Evolutionary conservation across 2,888 invertebrate species (phyloP).

Genomic region (Esperia sulphurella): DNA sequence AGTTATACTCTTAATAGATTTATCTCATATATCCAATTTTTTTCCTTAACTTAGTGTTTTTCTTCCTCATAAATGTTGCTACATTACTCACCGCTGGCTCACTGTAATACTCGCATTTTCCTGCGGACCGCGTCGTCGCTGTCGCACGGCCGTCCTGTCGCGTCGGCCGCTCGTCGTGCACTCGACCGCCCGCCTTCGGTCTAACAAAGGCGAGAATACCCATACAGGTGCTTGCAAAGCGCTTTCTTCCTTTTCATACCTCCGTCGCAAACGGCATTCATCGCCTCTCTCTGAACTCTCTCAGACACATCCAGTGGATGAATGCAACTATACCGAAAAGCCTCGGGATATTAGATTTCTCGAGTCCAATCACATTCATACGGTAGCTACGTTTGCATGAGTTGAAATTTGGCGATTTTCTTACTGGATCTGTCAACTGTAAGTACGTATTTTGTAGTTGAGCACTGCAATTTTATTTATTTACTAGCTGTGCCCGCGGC

Average conservation of each 20-base stretch:
- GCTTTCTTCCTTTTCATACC: slow-evolving; percentile 49
- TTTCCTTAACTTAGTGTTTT: no score
- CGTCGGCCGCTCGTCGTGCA: slow-evolving; percentile 18
- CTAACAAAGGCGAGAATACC: slow-evolving; percentile 58
- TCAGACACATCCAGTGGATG: slow-evolving; percentile 40
- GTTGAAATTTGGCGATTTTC: no score
- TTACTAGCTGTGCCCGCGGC: no score
- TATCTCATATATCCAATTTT: no score
- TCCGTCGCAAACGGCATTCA: slow-evolving; percentile 52
- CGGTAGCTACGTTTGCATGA: background rate
- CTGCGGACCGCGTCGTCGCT: background rate
- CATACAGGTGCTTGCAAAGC: slow-evolving; percentile 45
- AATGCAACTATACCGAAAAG: slow-evolving; percentile 44
- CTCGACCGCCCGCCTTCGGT: slow-evolving; percentile 32
- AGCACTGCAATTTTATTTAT: no score
- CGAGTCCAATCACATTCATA: slow-evolving; percentile 1
- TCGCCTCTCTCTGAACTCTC: slow-evolving; percentile 37
- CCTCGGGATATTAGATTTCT: slow-evolving; percentile 14
- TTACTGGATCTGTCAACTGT: no score
- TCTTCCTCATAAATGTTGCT: no score
- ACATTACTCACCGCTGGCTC: background rate
- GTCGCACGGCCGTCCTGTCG: no score
- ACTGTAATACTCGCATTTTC: background rate
- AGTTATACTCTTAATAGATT: no score
- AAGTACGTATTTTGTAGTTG: no score